Base-by-base conservation (phyloP, 2,797 vertebrate genomes). In the Corythornis leucogaster region DNA sequence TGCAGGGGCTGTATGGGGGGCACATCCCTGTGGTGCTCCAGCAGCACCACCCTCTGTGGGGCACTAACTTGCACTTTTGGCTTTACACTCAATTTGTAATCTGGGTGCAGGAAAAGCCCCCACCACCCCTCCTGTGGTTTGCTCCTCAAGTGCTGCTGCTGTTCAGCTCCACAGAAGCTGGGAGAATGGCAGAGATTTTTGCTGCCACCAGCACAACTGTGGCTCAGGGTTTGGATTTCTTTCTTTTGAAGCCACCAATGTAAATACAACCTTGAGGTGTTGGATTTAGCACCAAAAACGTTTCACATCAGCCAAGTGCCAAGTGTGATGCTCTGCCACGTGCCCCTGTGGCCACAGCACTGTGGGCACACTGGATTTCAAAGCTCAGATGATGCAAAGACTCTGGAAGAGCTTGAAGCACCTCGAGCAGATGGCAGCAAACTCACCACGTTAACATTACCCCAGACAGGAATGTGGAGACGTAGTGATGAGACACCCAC, bases 401-500 rank as follows among this genome's bases (percentile, higher is more conserved):
- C 58, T 8, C 1, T 46, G 57, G 62, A 89, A 87, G 21, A 48
- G 40, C 77, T 45, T 48, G 58, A 82, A 86, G 61, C 71, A 74
- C 68, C 75, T 33, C 0, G 0, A 92, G 74, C 55, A 64, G 25
- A 33, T 1, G 3, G 50, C n/a, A 55, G 30, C 50, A 33, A 17
- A 97, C 99, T 99, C 96, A 99, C 99, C 99, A 99, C 6, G 99
- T 99, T 87, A 99, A 97, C 99, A 99, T 99, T 16, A 99, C 99
- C 25, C 99, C 99, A 16, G 99, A 99, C 82, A 99, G 98, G 96
- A 99, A 99, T 0, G 99, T 99, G 71, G 99, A 99, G 16, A 99
- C 99, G 0, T 99, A 99, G 96, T 99, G 99, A 95, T 99, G 99
- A 67, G 98, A 99, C 82, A 99, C 99, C 99, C 99, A 99, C 99